Evolutionary conservation across 2,113 vertebrate genomes (phyloP).

Genomic region (Onychostoma macrolepis): DNA sequence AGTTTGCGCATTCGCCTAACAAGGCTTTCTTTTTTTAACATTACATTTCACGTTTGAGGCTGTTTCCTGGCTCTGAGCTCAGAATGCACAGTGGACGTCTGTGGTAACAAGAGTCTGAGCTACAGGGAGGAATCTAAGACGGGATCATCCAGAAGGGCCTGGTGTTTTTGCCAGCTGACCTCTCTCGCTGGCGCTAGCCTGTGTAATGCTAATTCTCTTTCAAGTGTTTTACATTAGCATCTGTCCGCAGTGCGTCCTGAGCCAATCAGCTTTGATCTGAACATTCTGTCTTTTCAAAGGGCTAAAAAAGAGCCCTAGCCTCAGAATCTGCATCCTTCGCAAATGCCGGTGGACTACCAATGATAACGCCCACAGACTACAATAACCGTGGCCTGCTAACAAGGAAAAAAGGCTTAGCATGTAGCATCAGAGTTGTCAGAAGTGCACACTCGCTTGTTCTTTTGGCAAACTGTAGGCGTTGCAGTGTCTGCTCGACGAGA

Average conservation of each 20-base stretch:
- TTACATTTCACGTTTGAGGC: not conserved
- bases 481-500: constrained; percentile 35
- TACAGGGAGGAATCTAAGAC: constrained; percentile 36
- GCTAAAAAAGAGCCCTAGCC: constrained; percentile 15
- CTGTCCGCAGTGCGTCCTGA: constrained; percentile 30
- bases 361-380: constrained; percentile 40
- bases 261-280: constrained; percentile 50
- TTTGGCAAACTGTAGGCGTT: constrained; percentile 26
- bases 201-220: constrained; percentile 53
- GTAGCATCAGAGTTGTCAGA: constrained; percentile 30
- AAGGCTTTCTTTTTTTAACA: not conserved
- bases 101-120: constrained; percentile 26
- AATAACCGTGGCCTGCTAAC: constrained; percentile 40
- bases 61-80: not conserved
- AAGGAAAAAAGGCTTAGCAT: constrained; percentile 25
- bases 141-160: constrained; percentile 9
- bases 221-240: constrained; percentile 51
- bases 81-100: constrained; percentile 13
- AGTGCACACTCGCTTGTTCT: constrained; percentile 26
- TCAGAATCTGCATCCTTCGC: not conserved
- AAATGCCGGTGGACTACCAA: constrained; percentile 30
- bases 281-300: constrained; percentile 37
- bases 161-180: constrained; percentile 27
- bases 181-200: constrained; percentile 26
- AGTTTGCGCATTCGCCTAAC: not conserved